These are phyloP conservation scores for Corticium candelabrum DNA, from an alignment of 37 sponge, comb jelly and placozoan genomes.

Conservation along the genomic window DNA sequence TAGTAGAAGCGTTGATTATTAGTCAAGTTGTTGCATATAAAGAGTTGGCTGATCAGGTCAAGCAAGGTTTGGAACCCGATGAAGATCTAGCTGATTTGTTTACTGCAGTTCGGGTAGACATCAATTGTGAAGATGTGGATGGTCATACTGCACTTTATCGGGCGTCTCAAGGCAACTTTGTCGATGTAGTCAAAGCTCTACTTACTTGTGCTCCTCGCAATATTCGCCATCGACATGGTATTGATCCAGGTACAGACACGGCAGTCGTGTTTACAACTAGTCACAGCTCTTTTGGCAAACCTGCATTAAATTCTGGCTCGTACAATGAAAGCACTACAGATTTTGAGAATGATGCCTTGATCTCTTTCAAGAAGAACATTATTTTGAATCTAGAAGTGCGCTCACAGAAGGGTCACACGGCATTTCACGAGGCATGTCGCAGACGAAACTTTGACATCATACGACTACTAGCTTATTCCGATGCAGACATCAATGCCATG, in stretches of 20 bases:
- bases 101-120: slow-evolving; percentile 29
- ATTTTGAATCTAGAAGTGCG: slow-evolving; percentile 39
- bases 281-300: too few species aligned
- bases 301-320: too few species aligned
- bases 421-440: slow-evolving; percentile 60
- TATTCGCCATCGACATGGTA: too few species aligned
- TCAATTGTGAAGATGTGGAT: slow-evolving; percentile 29
- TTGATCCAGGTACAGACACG: too few species aligned
- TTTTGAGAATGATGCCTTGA: background rate
- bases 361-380: background rate
- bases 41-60: slow-evolving; percentile 52
- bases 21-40: slow-evolving; percentile 7
- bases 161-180: slow-evolving; percentile 40
- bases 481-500: slow-evolving; percentile 66
- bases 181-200: slow-evolving; percentile 19
- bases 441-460: slow-evolving; percentile 26
- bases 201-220: background rate
- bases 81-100: slow-evolving; percentile 30
- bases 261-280: too few species aligned
- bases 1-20: background rate
- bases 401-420: slow-evolving; percentile 32
- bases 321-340: too few species aligned
- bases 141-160: slow-evolving; percentile 46
- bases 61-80: slow-evolving; percentile 25
- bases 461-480: slow-evolving; percentile 42